Evolutionary conservation across 2,113 vertebrate species (phyloP), one percentile per base, ranked within the genome.

Genomic region (Leptocoma aspasia): DNA sequence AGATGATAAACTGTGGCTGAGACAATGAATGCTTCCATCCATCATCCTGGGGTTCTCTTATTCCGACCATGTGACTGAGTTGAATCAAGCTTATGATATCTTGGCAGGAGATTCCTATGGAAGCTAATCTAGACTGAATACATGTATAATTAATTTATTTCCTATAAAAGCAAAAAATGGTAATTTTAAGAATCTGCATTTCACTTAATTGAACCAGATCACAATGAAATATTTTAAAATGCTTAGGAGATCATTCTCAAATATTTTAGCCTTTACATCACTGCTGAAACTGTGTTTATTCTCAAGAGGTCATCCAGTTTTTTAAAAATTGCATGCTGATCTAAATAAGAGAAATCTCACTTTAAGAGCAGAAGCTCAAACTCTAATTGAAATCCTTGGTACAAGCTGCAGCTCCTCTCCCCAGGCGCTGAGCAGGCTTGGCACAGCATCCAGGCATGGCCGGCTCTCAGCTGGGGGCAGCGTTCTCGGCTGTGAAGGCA

Each of bases 401-500:
- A 27, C 1, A 50, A 77, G 94, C 96, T 49, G 82, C 95, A 94
- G 90, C 28, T 93, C 92, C 70, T 93, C 95, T 95, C 92, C 84
- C 92, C 95, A 54, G 13, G 28, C 30, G 14, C 81, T 69, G 95
- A 92, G 68, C 50, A 82, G 96, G 96, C 98, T 98, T 99, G 99
- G 99, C 99, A 98, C 91, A 11, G 97, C 33, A 95, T 97, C 95
- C 97, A 94, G 96, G 97, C 97, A 96, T 53, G 97, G 98, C 85
- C 96, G 91, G 97, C 79, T 86, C 97, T 96, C 98, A 82, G 97
- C 98, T 98, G 98, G 98, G 97, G 98, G 96, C 94, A 80, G 85
- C 96, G 26, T 97, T 98, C 97, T 98, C 97, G 98, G 98, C 98
- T 98, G 98, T 94, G 98, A 97, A 98, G 98, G 97, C 97, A 97